These are phyloP conservation scores for Ellobium chinense DNA, from an alignment of 2,888 invertebrate genomes.

Conservation along the genomic window DNA sequence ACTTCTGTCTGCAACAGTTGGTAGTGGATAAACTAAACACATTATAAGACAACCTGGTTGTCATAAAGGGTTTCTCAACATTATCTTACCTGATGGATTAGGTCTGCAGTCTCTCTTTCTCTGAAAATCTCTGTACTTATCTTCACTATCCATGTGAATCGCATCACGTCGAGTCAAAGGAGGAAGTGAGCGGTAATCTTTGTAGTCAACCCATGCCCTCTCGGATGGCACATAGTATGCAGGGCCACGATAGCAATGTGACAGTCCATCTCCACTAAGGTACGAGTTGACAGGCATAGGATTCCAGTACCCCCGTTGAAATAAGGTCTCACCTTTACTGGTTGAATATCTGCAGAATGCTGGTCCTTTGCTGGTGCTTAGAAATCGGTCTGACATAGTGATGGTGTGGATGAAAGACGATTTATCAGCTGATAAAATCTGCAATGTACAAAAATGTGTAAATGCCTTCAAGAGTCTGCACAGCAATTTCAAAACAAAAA, in stretches of 20 bases:
- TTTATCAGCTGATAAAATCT: not conserved
- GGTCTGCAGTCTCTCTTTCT: slow-evolving; percentile 67
- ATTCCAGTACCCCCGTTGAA: slow-evolving; percentile 66
- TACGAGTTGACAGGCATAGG: slow-evolving; percentile 70
- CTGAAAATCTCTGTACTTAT: slow-evolving; percentile 69
- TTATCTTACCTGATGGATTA: slow-evolving; percentile 67
- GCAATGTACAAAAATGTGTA: not conserved
- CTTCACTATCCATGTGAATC: slow-evolving; percentile 73
- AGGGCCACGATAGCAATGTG: slow-evolving; percentile 64
- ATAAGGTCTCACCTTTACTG: slow-evolving; percentile 62
- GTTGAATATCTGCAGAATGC: slow-evolving; percentile 53
- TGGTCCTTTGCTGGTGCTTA: slow-evolving; percentile 47
- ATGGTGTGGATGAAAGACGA: not conserved
- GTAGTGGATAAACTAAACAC: no score
- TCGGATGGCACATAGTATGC: slow-evolving; percentile 74
- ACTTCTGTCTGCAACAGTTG: no score
- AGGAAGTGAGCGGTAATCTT: slow-evolving; percentile 68
- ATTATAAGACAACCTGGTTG: no score
- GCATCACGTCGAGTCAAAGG: slow-evolving; percentile 67
- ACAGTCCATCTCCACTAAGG: slow-evolving; percentile 70
- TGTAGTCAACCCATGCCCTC: slow-evolving; percentile 66
- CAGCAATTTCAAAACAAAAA: no score
- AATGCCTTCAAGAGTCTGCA: not conserved
- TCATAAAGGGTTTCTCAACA: no score
- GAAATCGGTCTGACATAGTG: slow-evolving; percentile 47